phyloP scores from a whole-genome alignment of 2,888 invertebrate species.

The Hybos culiciformis region DNA sequence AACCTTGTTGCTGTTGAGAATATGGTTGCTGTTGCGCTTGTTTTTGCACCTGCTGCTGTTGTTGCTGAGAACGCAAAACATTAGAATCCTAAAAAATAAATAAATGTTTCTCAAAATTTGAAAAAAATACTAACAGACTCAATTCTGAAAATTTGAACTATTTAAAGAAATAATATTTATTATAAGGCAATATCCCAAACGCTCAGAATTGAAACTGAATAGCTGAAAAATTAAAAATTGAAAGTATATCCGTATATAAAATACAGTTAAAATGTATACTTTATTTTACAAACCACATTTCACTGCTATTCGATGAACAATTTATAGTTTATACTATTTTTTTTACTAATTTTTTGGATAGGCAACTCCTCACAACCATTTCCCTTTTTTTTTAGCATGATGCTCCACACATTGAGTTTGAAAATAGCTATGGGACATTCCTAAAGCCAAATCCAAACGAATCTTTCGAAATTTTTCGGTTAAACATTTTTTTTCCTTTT shows the following conservation, averaged over 20 bases:
- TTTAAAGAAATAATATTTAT: no score
- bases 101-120: background rate
- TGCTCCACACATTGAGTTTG: slow-evolving; percentile 33
- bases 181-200: no score
- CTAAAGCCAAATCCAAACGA: slow-evolving; percentile 33
- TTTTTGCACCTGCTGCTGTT: background rate
- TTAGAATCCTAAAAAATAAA: background rate
- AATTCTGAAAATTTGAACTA: no score
- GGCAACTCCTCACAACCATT: background rate
- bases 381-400: background rate
- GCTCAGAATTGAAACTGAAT: no score
- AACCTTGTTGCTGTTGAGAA: background rate
- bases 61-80: background rate
- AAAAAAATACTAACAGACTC: background rate
- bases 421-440: slow-evolving; percentile 36
- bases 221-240: no score
- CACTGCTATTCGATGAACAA: background rate
- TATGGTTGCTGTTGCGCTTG: slow-evolving; percentile 5
- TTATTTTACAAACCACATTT: background rate
- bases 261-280: background rate
- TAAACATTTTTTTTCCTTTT: background rate
- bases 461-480: slow-evolving; percentile 12
- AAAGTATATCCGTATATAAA: background rate
- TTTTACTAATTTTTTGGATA: background rate
- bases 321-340: background rate